Conservation (phyloP, 2,888 invertebrate genomes). For the Temnothorax ravouxi region DNA sequence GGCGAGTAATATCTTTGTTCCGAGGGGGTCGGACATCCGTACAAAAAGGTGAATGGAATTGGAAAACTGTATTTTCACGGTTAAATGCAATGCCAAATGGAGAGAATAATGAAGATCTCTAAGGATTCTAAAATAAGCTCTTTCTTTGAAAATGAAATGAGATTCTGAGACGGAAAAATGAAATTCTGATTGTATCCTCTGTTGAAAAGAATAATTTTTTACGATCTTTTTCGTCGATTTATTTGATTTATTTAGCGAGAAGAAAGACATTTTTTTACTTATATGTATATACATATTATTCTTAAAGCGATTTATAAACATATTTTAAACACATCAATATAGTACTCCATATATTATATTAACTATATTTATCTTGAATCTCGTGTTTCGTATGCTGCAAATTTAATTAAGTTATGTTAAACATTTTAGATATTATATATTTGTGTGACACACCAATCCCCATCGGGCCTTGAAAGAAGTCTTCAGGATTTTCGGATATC, state of each 20-base stretch:
- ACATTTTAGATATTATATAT: neutral
- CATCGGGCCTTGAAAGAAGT: neutral
- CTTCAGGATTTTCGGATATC: slow-evolving; percentile 15
- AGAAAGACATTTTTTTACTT: neutral
- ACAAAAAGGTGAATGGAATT: neutral
- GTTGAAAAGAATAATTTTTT: neutral
- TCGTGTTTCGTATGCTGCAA: neutral
- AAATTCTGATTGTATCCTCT: neutral
- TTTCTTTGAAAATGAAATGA: neutral
- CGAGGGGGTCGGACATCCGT: neutral
- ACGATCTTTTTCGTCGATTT: neutral
- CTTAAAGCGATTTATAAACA: neutral
- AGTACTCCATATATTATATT: neutral
- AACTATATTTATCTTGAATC: neutral
- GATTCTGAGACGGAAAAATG: neutral
- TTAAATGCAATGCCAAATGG: neutral
- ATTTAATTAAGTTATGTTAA: neutral
- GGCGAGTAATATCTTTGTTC: neutral
- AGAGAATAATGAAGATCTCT: neutral
- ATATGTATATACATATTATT: neutral
- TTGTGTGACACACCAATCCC: neutral
- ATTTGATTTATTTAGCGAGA: neutral
- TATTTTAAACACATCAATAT: neutral
- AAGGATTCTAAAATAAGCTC: neutral
- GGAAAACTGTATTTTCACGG: neutral